Conservation (phyloP, 2,888 invertebrate species). For the Lasioglossum zephyrum region DNA sequence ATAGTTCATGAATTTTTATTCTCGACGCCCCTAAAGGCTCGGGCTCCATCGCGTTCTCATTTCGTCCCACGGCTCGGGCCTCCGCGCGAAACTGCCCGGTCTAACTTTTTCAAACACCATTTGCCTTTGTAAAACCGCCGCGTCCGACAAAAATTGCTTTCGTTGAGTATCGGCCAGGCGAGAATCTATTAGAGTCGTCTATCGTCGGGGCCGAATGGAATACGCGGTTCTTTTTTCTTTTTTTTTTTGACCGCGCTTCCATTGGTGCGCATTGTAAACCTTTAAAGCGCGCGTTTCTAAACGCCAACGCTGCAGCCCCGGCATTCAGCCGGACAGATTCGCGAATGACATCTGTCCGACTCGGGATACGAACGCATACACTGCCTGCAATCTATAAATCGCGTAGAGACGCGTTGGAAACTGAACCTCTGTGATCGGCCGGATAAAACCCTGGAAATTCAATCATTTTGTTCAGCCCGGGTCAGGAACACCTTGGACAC, state of each 20-base stretch:
- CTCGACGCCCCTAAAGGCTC: slow-evolving; percentile 15
- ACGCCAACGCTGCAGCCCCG: slow-evolving; percentile 31
- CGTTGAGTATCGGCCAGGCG: slow-evolving; percentile 54
- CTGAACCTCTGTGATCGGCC: slow-evolving; percentile 12
- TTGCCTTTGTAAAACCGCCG: slow-evolving; percentile 57
- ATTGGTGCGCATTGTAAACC: slow-evolving; percentile 35
- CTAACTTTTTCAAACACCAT: slow-evolving; percentile 61
- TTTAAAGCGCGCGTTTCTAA: slow-evolving; percentile 54
- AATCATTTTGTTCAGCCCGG: slow-evolving; percentile 12
- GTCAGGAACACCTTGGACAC: background rate
- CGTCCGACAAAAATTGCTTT: slow-evolving; percentile 64
- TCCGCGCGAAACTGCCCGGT: slow-evolving; percentile 30
- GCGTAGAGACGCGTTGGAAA: slow-evolving; percentile 24
- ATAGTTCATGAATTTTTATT: slow-evolving; percentile 63
- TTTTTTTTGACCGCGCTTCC: slow-evolving; percentile 13
- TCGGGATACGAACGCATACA: background rate
- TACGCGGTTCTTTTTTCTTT: slow-evolving; percentile 9
- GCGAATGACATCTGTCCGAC: slow-evolving; percentile 53
- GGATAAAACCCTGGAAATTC: slow-evolving; percentile 35
- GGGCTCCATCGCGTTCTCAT: slow-evolving; percentile 50
- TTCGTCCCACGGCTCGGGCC: slow-evolving; percentile 13
- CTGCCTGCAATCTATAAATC: slow-evolving; percentile 25
- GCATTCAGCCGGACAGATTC: slow-evolving; percentile 13
- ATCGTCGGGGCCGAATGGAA: slow-evolving; percentile 32
- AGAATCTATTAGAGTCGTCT: slow-evolving; percentile 62